Conservation (phyloP, 2,113 vertebrate genomes). For the Oreochromis tanganicae region DNA sequence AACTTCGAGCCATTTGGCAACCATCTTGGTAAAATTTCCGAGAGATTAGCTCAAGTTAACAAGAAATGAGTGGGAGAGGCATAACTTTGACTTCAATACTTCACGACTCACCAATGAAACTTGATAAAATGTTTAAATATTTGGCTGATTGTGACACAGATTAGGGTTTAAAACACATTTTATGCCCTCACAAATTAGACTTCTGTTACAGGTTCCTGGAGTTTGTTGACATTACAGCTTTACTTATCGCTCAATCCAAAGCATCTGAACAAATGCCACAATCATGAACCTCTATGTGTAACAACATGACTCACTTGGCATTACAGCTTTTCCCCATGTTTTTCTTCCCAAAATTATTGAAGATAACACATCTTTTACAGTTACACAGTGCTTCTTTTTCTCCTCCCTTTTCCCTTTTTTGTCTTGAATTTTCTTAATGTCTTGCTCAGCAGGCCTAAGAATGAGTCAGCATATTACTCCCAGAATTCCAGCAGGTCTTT, state of each 20-base stretch:
- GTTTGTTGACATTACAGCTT: background rate
- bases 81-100: background rate
- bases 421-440: background rate
- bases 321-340: background rate
- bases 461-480: constrained; percentile 58
- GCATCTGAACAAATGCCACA: background rate
- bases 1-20: background rate
- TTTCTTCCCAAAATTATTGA: background rate
- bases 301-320: background rate
- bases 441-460: background rate
- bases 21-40: background rate
- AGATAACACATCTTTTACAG: background rate
- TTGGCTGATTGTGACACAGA: background rate
- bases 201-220: background rate
- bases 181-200: background rate
- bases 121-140: background rate
- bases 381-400: background rate
- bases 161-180: background rate
- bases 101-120: background rate
- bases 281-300: background rate
- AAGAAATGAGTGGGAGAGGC: background rate
- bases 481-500: constrained; percentile 43
- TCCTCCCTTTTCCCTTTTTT: background rate
- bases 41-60: background rate
- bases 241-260: background rate